Evolutionary conservation across 2,888 invertebrate genomes (phyloP).

Genomic region (Platycnemis pennipes): DNA sequence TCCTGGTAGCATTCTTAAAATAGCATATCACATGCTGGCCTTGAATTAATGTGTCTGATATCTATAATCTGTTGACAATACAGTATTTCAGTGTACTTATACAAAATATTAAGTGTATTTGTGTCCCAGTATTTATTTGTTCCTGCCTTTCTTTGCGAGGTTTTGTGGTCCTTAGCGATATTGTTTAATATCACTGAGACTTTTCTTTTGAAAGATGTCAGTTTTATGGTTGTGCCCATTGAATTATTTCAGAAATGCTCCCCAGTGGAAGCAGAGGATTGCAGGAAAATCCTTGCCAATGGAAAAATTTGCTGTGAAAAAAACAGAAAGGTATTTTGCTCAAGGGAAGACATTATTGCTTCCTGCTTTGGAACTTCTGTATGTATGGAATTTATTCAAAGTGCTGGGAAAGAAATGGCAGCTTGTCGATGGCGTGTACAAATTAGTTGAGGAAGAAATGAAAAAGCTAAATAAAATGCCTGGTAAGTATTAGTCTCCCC

Average conservation of each 20-base stretch:
- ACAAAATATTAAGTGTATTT: too few species aligned
- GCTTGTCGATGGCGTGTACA: conserved; percentile 83
- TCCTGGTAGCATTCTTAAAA: too few species aligned
- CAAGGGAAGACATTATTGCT: conserved; percentile 88
- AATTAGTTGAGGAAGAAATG: conserved; percentile 82
- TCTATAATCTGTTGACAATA: too few species aligned
- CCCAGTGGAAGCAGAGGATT: conserved; percentile 91
- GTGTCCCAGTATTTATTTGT: too few species aligned
- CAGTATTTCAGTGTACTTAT: too few species aligned
- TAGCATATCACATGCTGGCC: too few species aligned
- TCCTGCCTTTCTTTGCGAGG: too few species aligned
- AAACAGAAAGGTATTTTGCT: conserved; percentile 88
- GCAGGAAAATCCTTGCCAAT: conserved; percentile 98
- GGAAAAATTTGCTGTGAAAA: conserved; percentile 97
- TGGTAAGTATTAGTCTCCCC: conserved; percentile 73
- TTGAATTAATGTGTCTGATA: too few species aligned
- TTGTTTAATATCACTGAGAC: too few species aligned
- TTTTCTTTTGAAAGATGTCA: too few species aligned
- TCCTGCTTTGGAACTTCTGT: conserved; percentile 93
- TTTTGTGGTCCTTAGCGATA: too few species aligned
- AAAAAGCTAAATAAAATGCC: conserved; percentile 75
- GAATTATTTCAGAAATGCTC: conserved; percentile 84
- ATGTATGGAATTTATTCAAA: conserved; percentile 95
- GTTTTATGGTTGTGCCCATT: background rate
- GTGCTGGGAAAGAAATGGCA: conserved; percentile 87